Base-by-base conservation (phyloP, 2,113 vertebrate species). In the Rhynchomys soricoides region DNA sequence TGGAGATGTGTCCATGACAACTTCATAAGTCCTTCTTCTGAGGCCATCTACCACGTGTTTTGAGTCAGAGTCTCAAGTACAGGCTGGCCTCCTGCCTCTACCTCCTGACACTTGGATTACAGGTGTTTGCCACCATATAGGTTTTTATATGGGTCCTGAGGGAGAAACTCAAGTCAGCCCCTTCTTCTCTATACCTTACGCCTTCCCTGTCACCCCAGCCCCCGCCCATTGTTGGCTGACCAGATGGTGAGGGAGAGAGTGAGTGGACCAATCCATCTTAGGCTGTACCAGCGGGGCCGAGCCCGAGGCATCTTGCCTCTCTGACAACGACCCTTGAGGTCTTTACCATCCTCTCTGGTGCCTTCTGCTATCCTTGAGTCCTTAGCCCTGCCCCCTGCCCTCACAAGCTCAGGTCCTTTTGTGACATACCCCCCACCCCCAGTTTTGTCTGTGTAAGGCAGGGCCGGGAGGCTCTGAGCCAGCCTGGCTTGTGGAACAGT, bases 391-490 rank as follows among this genome's bases (percentile, higher is more conserved):
- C 19, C n/a, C n/a, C 55, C 26, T 10, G 12, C 52, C 26, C 86
- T 77, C 17, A 0, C 50, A n/a, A 55, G 96, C 83, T 91, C 94
- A 82, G 96, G n/a, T 86, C 64, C 66, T 68, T 68, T 68, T 68
- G 31, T 68, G 66, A 15, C 93, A 70, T 15, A 3, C 2, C 19
- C 57, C 57, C 57, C 57, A 21, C 57, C 52, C 71, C 43, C 43
- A 66, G 97, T 96, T 92, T 93, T 93, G 97, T 96, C 95, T 85
- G 95, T 70, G 93, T 77, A 94, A 86, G 34, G 91, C 97, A 98
- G 87, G 98, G 98, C 98, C 98, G 96, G 98, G 97, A 98, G 98
- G 96, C 98, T 98, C 98, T 97, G 97, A 98, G 99, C 97, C 98
- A 98, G 98, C 97, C 83, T 81, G 66, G 97, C 98, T 0, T 3